phyloP scores from a whole-genome alignment of 2,113 vertebrate species.

The Zapornia atra region DNA sequence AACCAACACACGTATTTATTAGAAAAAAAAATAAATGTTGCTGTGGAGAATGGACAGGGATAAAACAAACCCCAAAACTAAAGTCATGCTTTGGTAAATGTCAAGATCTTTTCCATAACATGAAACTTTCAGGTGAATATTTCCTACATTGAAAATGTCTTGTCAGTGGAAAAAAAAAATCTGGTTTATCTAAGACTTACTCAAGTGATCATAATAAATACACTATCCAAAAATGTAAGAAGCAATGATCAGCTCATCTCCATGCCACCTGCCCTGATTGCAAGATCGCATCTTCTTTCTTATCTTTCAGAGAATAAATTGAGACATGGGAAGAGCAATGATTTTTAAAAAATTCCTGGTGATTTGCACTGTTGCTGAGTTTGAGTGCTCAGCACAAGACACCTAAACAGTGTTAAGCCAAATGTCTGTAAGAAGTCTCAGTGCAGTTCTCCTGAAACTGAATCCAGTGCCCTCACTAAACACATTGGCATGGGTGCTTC shows the following conservation, averaged over 20 bases:
- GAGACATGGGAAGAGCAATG: neutral
- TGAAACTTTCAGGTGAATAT: neutral
- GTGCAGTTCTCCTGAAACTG: neutral
- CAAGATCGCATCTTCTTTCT: neutral
- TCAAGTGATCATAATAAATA: neutral
- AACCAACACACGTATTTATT: neutral
- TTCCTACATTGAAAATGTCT: neutral
- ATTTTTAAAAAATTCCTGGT: neutral
- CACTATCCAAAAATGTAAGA: neutral
- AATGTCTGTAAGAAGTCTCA: neutral
- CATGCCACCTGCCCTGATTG: neutral
- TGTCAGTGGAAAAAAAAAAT: neutral
- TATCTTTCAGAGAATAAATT: neutral
- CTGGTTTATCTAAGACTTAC: neutral
- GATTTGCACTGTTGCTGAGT: neutral
- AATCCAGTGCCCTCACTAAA: neutral
- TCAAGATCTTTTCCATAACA: neutral
- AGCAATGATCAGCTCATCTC: neutral
- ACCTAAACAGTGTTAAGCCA: neutral
- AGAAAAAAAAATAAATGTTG: neutral
- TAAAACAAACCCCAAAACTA: neutral
- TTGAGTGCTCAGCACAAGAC: neutral
- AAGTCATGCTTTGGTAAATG: neutral
- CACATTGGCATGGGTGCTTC: neutral
- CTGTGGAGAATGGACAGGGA: neutral